phyloP scores from a whole-genome alignment of 2,888 invertebrate genomes.

The Tetranychus piercei region DNA sequence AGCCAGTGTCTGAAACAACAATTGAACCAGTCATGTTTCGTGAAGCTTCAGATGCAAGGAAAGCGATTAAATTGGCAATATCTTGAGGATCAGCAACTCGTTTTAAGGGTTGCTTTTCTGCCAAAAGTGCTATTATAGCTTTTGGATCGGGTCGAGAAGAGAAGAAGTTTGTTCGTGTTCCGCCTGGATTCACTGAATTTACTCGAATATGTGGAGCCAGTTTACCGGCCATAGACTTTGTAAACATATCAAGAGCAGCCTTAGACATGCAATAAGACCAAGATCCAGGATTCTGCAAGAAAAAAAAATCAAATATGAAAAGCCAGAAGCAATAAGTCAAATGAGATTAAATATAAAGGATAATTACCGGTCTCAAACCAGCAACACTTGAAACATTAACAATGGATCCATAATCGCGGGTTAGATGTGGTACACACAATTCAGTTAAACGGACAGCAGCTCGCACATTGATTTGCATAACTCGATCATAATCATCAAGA shows the following conservation, averaged over 20 bases:
- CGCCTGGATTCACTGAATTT: background rate
- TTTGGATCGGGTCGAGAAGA: no score
- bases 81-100: background rate
- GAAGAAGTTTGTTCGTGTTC: background rate
- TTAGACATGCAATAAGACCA: slow-evolving; percentile 11
- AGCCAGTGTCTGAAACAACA: slow-evolving; percentile 8
- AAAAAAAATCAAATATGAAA: background rate
- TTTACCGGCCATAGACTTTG: background rate
- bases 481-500: slow-evolving; percentile 14
- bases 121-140: no score
- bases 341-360: background rate
- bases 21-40: slow-evolving; percentile 13
- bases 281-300: background rate
- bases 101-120: background rate
- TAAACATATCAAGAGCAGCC: slow-evolving; percentile 11
- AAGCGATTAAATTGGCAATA: slow-evolving; percentile 10
- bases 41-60: slow-evolving; percentile 6
- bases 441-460: slow-evolving; percentile 13
- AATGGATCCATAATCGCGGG: slow-evolving; percentile 11
- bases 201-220: slow-evolving; percentile 10
- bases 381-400: slow-evolving; percentile 12
- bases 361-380: background rate
- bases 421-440: slow-evolving; percentile 2
- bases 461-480: slow-evolving; percentile 14
- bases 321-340: background rate